Base-by-base conservation (phyloP, 2,797 vertebrate genomes). In the Taenioides sp. region DNA sequence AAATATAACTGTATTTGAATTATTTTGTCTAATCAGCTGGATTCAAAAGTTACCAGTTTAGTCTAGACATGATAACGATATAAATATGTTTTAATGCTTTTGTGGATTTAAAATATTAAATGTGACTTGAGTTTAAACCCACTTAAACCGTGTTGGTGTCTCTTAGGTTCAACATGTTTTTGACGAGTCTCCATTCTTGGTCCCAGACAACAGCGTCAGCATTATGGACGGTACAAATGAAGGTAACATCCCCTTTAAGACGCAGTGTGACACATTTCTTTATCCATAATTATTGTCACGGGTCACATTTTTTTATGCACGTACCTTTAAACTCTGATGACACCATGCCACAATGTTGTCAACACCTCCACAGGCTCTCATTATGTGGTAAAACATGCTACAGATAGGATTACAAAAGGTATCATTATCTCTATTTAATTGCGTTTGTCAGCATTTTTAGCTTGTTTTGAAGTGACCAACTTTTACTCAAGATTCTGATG, bases 151-250 rank as follows among this genome's bases (percentile, higher is more conserved):
- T 23, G 59, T 4, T 31, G 16, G n/a, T 55, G 28, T 73, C 62
- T 65, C 59, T 57, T 72, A 99, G 98, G 96, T 98, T 70, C 93
- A 92, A 79, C 91, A 92, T 27, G 92, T 97, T 87, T 97, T 99
- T 86, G 94, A 95, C 57, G 94, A 96, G n/a, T 99, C 96, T 71
- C 96, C 96, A 0, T 99, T 99, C 86, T 82, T 95, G 70, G 95
- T 98, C 75, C 94, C 95, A 81, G 91, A 95, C 80, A 83, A 97
- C 80, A 93, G 97, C 40, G 96, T 99, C 89, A 93, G 94, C 90
- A 95, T 99, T 81, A 96, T 99, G 96, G 93, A 97, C 0, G 98
- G 98, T 76, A 95, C 94, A 14, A 92, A 94, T 27, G 98, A 99
- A 97, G 97, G 97, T 98, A 81, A 76, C 62, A 34, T 34, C 59